These are phyloP conservation scores for Hemibates koningsi DNA, from an alignment of 2,113 vertebrate genomes.

Conservation along the genomic window DNA sequence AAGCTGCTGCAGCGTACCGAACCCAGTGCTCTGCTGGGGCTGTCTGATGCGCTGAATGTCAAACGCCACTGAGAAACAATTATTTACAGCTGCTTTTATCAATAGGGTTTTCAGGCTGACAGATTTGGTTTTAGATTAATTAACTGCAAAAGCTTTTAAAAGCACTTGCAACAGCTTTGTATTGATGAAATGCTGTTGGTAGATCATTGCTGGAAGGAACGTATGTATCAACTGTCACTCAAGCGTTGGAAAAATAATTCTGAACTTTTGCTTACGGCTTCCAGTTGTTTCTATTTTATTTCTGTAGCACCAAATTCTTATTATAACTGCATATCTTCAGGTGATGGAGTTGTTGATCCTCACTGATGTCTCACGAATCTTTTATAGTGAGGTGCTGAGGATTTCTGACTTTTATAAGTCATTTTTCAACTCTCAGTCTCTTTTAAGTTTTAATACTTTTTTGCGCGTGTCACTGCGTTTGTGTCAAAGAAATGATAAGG, in stretches of 20 bases:
- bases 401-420: neutral
- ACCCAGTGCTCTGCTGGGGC: neutral
- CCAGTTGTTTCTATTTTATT: conserved; percentile 6
- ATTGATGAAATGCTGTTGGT: conserved; percentile 23
- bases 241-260: conserved; percentile 29
- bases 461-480: neutral
- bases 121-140: conserved; percentile 49
- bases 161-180: conserved; percentile 21
- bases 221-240: conserved; percentile 47
- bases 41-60: conserved; percentile 33
- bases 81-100: conserved; percentile 53
- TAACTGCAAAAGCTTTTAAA: conserved; percentile 49
- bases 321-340: neutral
- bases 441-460: neutral
- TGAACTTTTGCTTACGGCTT: neutral
- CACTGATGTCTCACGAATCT: neutral
- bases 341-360: conserved; percentile 2
- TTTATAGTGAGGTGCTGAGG: neutral
- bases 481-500: neutral
- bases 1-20: neutral
- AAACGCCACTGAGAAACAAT: conserved; percentile 34
- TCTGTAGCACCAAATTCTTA: neutral
- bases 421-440: neutral
- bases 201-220: conserved; percentile 3
- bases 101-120: conserved; percentile 24